Percentiles rank a stretch among this genome's conserved stretches.
Evolutionary conservation across 2,888 invertebrate genomes (phyloP).

Genomic region (Stratiomys singularior): DNA sequence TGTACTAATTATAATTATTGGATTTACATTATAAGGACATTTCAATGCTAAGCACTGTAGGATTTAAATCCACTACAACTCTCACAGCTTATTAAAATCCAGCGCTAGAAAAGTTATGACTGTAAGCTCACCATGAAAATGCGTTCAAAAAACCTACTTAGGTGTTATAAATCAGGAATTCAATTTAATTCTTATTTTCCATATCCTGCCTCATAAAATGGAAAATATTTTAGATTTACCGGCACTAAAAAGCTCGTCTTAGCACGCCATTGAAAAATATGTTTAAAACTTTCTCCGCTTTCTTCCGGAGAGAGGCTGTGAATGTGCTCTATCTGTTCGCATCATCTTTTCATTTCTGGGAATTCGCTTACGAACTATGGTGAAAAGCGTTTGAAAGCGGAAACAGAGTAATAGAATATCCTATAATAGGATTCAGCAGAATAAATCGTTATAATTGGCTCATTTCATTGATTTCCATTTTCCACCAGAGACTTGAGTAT

Average conservation of each 20-base stretch:
- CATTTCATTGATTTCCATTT: constrained; percentile 37
- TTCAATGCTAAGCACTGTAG: too few relatives aligned
- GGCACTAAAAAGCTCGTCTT: not conserved
- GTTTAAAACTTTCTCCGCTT: not conserved
- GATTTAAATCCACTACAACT: too few relatives aligned
- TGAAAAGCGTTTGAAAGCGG: not conserved
- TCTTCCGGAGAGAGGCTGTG: not conserved
- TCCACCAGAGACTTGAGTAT: not conserved
- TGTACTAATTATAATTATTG: too few relatives aligned
- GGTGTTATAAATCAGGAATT: constrained; percentile 39
- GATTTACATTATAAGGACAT: too few relatives aligned
- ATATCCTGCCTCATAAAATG: constrained; percentile 21
- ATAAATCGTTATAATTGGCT: constrained; percentile 45
- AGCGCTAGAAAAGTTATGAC: not conserved
- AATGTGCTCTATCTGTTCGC: too few relatives aligned
- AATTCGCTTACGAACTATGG: not conserved
- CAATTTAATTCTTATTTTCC: constrained; percentile 45
- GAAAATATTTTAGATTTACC: constrained; percentile 41
- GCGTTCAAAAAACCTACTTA: constrained; percentile 32
- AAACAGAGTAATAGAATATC: constrained; percentile 23
- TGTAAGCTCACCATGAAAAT: too few relatives aligned
- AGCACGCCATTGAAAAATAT: not conserved
- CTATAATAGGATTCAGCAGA: constrained; percentile 41
- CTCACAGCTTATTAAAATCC: not conserved
- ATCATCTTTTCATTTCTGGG: too few relatives aligned